Percentiles rank a stretch among this genome's conserved stretches.
Conservation (phyloP, 2,888 invertebrate species). For the Ferrisia virgata region DNA sequence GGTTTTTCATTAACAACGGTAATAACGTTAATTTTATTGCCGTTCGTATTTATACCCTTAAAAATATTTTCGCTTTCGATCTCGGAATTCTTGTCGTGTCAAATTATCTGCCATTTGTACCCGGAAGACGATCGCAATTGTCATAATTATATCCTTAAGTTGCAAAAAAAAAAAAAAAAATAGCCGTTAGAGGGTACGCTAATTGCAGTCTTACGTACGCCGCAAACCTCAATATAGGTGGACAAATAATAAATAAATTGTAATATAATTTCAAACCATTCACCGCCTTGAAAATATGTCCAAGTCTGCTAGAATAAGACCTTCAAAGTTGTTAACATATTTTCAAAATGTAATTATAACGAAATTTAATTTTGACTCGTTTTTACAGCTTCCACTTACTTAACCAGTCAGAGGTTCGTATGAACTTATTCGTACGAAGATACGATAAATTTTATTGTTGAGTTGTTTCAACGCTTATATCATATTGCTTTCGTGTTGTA, state of each 20-base stretch:
- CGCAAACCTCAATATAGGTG: not conserved
- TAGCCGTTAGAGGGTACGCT: not conserved
- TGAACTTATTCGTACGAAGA: not conserved
- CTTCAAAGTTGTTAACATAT: not conserved
- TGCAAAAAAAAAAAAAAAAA: too few species aligned
- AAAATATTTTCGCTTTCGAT: not conserved
- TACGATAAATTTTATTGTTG: slow-evolving; percentile 2
- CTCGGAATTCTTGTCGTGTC: not conserved
- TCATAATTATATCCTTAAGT: slow-evolving; percentile 1
- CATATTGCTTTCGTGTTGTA: not conserved
- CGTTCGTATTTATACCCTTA: not conserved
- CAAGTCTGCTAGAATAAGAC: not conserved
- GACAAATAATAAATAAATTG: slow-evolving; percentile 20
- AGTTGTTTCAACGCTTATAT: not conserved
- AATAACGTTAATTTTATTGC: not conserved
- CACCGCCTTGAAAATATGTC: not conserved
- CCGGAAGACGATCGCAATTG: not conserved
- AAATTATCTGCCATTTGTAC: not conserved
- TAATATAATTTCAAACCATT: not conserved
- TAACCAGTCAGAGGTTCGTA: not conserved
- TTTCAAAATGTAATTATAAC: not conserved
- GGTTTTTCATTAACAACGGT: not conserved
- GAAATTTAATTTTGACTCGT: not conserved
- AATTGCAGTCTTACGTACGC: not conserved
- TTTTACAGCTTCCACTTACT: slow-evolving; percentile 36